A percentile compares a stretch with the other conserved stretches of the same genome.
Evolutionary conservation across 1,140 invertebrate genomes (phyloP).

Genomic region (Calosoma granatense): DNA sequence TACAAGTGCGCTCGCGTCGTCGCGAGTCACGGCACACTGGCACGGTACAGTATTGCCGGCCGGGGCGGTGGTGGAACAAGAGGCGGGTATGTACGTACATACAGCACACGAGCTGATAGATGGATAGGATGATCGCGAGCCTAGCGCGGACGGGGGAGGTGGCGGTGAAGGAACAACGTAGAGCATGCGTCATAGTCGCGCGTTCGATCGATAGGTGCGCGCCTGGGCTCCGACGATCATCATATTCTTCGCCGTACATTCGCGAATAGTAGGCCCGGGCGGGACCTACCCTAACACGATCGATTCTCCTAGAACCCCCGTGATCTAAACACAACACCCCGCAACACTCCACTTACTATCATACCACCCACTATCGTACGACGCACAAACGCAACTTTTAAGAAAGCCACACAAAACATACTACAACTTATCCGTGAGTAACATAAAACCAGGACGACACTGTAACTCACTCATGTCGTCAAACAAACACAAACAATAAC

Average conservation of each 20-base stretch:
- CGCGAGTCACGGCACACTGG: constrained; percentile 14
- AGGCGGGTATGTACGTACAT: constrained; percentile 24
- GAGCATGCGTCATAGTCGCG: constrained; percentile 26
- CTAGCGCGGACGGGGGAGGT: too few relatives aligned
- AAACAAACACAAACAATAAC: too few relatives aligned
- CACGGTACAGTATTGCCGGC: constrained; percentile 29
- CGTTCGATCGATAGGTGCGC: constrained; percentile 17
- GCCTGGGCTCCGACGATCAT: constrained; percentile 33
- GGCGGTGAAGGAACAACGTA: too few relatives aligned
- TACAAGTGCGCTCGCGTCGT: constrained; percentile 13
- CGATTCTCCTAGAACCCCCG: constrained; percentile 18
- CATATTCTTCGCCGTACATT: constrained; percentile 30
- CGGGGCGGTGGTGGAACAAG: constrained; percentile 32
- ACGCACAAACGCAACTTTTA: too few relatives aligned
- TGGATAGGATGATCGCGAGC: too few relatives aligned
- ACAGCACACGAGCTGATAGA: neutral
- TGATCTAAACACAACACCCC: too few relatives aligned
- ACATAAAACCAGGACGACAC: too few relatives aligned
- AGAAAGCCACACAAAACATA: too few relatives aligned
- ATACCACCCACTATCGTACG: too few relatives aligned
- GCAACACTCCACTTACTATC: too few relatives aligned
- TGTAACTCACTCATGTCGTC: too few relatives aligned
- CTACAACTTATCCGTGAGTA: too few relatives aligned
- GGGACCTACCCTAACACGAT: constrained; percentile 25
- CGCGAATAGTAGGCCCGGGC: constrained; percentile 29